A percentile compares a stretch with the other conserved stretches of the same genome.
phyloP scores from a whole-genome alignment of 2,113 vertebrate genomes.

The Galemys pyrenaicus region DNA sequence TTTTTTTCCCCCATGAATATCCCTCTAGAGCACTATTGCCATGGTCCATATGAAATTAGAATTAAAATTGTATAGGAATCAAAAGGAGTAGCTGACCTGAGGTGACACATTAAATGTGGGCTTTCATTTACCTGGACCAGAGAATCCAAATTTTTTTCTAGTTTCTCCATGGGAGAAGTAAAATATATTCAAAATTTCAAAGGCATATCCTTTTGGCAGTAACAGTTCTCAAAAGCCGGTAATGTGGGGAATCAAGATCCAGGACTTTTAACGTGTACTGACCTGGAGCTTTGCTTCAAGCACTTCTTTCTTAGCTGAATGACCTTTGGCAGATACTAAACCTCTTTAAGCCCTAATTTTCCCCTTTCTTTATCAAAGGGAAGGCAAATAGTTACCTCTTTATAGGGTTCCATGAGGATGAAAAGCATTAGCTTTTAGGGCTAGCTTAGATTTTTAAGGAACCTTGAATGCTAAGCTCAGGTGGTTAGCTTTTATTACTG shows the following conservation, averaged over 20 bases:
- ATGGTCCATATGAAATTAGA: background rate
- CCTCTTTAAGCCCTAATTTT: background rate
- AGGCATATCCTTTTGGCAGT: background rate
- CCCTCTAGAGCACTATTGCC: background rate
- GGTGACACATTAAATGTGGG: background rate
- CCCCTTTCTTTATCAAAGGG: background rate
- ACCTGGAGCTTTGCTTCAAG: background rate
- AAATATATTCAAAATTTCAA: background rate
- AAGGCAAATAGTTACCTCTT: background rate
- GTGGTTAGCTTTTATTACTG: background rate
- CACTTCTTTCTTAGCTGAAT: background rate
- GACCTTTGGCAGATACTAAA: background rate
- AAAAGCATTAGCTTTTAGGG: background rate
- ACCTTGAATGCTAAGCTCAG: background rate
- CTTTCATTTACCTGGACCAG: background rate
- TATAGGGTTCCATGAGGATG: background rate
- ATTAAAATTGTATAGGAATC: background rate
- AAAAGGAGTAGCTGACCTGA: background rate
- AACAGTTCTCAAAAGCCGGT: slow-evolving; percentile 16
- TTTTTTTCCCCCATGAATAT: background rate
- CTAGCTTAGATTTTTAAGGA: background rate
- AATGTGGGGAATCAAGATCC: background rate
- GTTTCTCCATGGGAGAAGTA: background rate
- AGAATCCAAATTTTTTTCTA: background rate
- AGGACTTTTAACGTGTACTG: background rate